Evolutionary conservation across 2,888 invertebrate genomes (phyloP), one percentile per base, ranked within the genome.

Genomic region (Neocrepidodera transversa): DNA sequence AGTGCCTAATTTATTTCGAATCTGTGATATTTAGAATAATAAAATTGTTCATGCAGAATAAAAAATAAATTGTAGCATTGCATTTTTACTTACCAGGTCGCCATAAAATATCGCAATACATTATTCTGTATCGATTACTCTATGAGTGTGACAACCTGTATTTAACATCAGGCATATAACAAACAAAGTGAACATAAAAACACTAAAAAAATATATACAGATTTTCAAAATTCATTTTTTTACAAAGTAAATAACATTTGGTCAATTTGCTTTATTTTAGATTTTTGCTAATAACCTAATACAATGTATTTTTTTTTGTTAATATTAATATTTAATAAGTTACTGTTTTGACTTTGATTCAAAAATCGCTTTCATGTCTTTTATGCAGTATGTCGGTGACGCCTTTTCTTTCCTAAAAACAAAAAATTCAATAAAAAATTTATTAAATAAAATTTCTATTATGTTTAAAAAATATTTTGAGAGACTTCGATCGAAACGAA

Each of bases 351-450:
- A 86, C 76, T 89, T 88, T 75, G 88, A 87, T 79, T 92, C 92
- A 76, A 92, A 92, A 76, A 91, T 85, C 64, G 91, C 91, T 62
- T 92, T 87, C 86, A 92, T 91, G 76, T 92, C 91, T 70, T 88
- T 86, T 70, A 92, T 92, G 76, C 88, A 88, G 79, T 87, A 88
- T 38, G 74, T 68, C 1, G 89, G 88, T 26, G 89, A 88, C 60
- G 85, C 81, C 76, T 87, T 87, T 67, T 89, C 88, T 78, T 86
- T 86, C 76, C 88, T 89, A 81, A 81, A 63, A 67, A 62, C 65
- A 65, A 65, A 67, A 48, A 50, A 42, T 53, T 32, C 13, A 14
- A n/a, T n/a, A n/a, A n/a, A n/a, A n/a, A n/a, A n/a, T n/a, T n/a
- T n/a, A n/a, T n/a, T n/a, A n/a, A n/a, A n/a, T n/a, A n/a, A n/a